Percentiles rank a stretch among this genome's conserved stretches.
phyloP scores from a whole-genome alignment of 1,140 invertebrate genomes.

The Penaeus chinensis region DNA sequence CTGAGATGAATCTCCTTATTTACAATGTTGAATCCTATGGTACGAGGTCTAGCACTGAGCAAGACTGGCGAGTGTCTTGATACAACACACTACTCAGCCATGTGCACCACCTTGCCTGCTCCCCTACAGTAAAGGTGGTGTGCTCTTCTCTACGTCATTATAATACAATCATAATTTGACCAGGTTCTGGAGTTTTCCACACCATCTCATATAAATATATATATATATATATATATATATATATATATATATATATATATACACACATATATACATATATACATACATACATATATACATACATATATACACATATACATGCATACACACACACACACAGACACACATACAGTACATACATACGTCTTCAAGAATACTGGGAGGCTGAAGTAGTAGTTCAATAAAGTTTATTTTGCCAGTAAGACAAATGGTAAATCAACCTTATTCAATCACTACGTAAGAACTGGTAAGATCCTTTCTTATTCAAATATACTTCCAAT shows the following conservation, averaged over 20 bases:
- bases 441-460: not conserved
- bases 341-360: constrained; percentile 5
- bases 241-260: constrained; percentile 27
- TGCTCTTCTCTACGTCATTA: not conserved
- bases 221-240: constrained; percentile 29
- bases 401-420: not conserved
- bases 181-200: constrained; percentile 6
- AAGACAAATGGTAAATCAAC: not conserved
- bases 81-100: constrained; percentile 45
- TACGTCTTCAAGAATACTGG: not conserved
- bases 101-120: constrained; percentile 48
- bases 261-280: constrained; percentile 17
- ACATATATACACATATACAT: constrained; percentile 20
- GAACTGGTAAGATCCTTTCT: not conserved
- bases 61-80: constrained; percentile 45
- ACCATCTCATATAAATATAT: constrained; percentile 21
- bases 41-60: constrained; percentile 31
- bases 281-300: not conserved
- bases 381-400: not conserved
- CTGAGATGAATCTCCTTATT: constrained; percentile 44
- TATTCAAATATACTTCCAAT: not conserved
- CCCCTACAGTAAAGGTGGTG: constrained; percentile 49
- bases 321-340: not conserved
- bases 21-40: constrained; percentile 42
- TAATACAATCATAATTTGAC: too few relatives aligned